Conservation (phyloP, 2,113 vertebrate species). For the Mus pahari region DNA sequence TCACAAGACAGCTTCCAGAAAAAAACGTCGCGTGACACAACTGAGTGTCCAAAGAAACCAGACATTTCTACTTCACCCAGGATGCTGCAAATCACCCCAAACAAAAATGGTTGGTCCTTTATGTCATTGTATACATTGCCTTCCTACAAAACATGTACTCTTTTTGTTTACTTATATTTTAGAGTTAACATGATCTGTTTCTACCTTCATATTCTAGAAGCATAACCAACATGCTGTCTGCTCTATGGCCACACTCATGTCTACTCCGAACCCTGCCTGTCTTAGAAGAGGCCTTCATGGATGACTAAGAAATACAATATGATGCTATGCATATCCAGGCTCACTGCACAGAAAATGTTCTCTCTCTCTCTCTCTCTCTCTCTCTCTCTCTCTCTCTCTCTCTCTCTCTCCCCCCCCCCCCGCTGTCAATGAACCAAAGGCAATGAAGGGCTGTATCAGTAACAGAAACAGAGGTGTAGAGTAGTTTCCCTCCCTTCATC, state of each 20-base stretch:
- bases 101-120: rapidly evolving
- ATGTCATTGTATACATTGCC: too few relatives aligned
- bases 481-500: not conserved
- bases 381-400: not conserved
- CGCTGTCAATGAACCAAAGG: not conserved
- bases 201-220: not conserved
- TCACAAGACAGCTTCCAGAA: too few relatives aligned
- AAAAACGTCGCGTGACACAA: too few relatives aligned
- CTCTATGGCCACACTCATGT: not conserved
- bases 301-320: not conserved
- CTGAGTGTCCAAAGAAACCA: too few relatives aligned
- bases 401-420: not conserved
- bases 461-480: not conserved
- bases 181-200: not conserved
- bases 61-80: too few relatives aligned
- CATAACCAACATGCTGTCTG: not conserved
- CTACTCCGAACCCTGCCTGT: not conserved
- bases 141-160: too few relatives aligned
- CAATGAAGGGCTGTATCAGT: not conserved
- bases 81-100: not conserved
- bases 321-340: not conserved
- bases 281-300: not conserved
- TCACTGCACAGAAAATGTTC: not conserved
- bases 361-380: not conserved
- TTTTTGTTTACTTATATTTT: not conserved